These are phyloP conservation scores for Gymnocypris eckloni DNA, from an alignment of 2,797 vertebrate species.

Conservation along the genomic window DNA sequence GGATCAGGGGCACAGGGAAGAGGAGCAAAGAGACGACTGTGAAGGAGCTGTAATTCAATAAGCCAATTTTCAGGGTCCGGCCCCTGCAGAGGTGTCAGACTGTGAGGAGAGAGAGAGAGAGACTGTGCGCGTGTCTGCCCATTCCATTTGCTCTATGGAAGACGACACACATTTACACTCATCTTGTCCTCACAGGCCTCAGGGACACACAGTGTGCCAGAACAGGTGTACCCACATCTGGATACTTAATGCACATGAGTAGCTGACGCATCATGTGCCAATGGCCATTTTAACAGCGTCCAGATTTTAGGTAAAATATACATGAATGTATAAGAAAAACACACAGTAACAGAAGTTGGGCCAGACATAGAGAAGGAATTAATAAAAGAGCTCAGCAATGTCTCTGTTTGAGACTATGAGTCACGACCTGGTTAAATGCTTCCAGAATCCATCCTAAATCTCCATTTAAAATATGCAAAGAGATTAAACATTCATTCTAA, in stretches of 20 bases:
- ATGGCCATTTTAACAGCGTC: not conserved
- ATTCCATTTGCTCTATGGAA: constrained; percentile 74
- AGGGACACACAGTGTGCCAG: constrained; percentile 38
- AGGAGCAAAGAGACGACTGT: constrained; percentile 61
- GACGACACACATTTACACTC: constrained; percentile 73
- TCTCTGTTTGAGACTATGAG: constrained; percentile 27
- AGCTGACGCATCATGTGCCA: not conserved
- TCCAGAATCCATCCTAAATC: constrained; percentile 3
- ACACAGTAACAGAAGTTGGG: not conserved
- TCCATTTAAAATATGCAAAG: constrained; percentile 23
- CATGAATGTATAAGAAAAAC: too few species aligned
- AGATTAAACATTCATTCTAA: constrained; percentile 10
- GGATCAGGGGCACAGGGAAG: constrained; percentile 72
- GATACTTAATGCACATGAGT: not conserved
- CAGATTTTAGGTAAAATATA: not conserved
- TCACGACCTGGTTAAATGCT: constrained; percentile 27
- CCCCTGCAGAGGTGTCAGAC: constrained; percentile 75
- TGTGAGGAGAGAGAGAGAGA: constrained; percentile 55
- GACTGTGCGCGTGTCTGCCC: constrained; percentile 18
- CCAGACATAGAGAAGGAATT: not conserved
- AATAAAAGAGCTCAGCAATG: constrained; percentile 16
- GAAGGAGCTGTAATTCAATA: constrained; percentile 85
- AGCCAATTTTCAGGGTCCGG: constrained; percentile 83
- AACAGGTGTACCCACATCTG: constrained; percentile 20
- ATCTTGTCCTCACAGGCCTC: constrained; percentile 63